Evolutionary conservation across 2,888 invertebrate genomes (phyloP), one percentile per base, ranked within the genome.

Genomic region (Isotomurus palustris): DNA sequence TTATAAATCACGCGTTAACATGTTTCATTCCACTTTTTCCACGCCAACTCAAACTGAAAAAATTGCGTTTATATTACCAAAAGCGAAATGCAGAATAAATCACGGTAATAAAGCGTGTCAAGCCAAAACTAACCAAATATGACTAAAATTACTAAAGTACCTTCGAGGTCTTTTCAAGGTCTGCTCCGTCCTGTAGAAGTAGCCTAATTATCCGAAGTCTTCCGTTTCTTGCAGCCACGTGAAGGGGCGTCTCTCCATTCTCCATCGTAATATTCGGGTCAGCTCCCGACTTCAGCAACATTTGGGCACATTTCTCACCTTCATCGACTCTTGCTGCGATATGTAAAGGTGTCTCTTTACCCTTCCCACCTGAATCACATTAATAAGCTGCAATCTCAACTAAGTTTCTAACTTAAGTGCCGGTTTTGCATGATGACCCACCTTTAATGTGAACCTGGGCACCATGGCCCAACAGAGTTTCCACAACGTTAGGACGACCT

Each of bases 251-350:
- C 78, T 95, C 91, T 2, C 96, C 95, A 76, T 96, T 94, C 75
- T 93, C 91, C 58, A 94, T 95, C 2, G 87, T 85, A 62, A 95
- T 84, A 78, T 99, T 97, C 1, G 96, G 92, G 59, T 93, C 90
- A 8, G 97, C 97, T 0, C 99, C 99, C 2, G 95, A 95, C 76
- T 99, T 99, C 35, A 99, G 79, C 64, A 99, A 79, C 95, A 99
- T 96, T 69, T 96, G 82, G 3, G 95, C 96, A 77, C 97, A 97
- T 72, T 87, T 84, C 73, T 91, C 89, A 3, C 91, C 91, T 71
- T 90, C 94, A 71, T 86, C 86, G 58, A 93, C 91, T 66, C 94
- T 81, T 0, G 95, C 91, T n/a, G 95, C 95, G 62, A 99, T 93
- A 74, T 99, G 99, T 32, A 99, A 79, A 0, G 99, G 93, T 0